These are phyloP conservation scores for Fregetta grallaria DNA, from an alignment of 2,113 vertebrate genomes.

Conservation along the genomic window DNA sequence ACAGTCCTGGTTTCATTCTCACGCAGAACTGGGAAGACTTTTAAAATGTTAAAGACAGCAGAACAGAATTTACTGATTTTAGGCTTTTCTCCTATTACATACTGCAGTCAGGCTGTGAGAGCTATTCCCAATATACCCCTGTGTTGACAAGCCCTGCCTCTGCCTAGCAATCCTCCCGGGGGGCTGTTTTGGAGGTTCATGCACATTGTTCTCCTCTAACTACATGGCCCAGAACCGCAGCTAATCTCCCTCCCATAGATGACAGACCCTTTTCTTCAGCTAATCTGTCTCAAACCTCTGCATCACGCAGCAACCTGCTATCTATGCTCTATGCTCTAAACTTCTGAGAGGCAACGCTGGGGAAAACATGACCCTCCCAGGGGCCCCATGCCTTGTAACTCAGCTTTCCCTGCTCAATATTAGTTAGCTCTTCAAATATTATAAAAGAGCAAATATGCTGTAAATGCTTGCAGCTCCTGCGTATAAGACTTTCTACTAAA, in stretches of 20 bases:
- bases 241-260: not conserved
- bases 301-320: not conserved
- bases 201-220: not conserved
- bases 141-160: not conserved
- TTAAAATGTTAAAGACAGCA: not conserved
- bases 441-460: not conserved
- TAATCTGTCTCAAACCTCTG: slow-evolving; percentile 1
- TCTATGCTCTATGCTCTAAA: not conserved
- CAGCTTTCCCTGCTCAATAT: not conserved
- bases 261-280: not conserved
- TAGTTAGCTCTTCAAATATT: not conserved
- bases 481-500: not conserved
- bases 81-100: not conserved
- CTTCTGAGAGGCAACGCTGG: not conserved
- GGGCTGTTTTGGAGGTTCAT: not conserved
- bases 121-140: not conserved
- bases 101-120: not conserved
- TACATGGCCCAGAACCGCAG: not conserved
- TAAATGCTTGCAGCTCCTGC: not conserved
- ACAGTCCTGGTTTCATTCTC: not conserved
- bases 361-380: not conserved
- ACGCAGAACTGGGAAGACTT: not conserved
- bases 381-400: not conserved
- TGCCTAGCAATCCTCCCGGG: not conserved
- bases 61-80: not conserved